Conservation (phyloP, 2,113 vertebrate genomes). For the Ursus arctos region DNA sequence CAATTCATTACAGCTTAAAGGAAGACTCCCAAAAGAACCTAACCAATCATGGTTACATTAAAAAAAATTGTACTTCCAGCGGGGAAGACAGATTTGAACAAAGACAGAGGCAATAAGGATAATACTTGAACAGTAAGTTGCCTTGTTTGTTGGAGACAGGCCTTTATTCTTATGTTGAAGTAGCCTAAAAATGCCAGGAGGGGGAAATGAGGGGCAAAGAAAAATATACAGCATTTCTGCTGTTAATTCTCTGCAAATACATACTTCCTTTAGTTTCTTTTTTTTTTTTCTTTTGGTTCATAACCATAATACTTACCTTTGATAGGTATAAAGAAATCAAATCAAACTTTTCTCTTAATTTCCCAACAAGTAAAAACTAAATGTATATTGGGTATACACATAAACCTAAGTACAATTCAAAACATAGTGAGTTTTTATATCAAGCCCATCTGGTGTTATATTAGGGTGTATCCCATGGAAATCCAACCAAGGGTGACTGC, state of each 20-base stretch:
- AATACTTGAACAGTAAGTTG: background rate
- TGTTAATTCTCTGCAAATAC: background rate
- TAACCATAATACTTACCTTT: background rate
- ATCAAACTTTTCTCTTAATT: background rate
- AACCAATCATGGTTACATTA: background rate
- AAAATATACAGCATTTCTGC: background rate
- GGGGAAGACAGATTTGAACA: background rate
- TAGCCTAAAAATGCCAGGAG: background rate
- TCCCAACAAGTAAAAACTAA: constrained; percentile 50
- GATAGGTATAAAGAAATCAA: constrained; percentile 14
- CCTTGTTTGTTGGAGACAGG: constrained; percentile 29
- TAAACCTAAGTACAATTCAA: constrained; percentile 18
- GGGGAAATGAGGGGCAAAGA: background rate
- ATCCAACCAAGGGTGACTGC: constrained; percentile 84
- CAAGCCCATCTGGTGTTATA: constrained; percentile 70
- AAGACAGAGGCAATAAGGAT: background rate
- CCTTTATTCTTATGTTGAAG: background rate
- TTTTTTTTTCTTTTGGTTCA: background rate
- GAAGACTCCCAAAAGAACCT: background rate
- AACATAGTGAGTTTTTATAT: constrained; percentile 68
- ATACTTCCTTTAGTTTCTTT: background rate
- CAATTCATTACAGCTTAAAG: background rate
- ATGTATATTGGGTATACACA: background rate
- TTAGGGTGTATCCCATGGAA: constrained; percentile 83
- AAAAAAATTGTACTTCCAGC: background rate